Evolutionary conservation across 2,113 vertebrate genomes (phyloP), one percentile per base, ranked within the genome.

Genomic region (Oncorhynchus mykiss): DNA sequence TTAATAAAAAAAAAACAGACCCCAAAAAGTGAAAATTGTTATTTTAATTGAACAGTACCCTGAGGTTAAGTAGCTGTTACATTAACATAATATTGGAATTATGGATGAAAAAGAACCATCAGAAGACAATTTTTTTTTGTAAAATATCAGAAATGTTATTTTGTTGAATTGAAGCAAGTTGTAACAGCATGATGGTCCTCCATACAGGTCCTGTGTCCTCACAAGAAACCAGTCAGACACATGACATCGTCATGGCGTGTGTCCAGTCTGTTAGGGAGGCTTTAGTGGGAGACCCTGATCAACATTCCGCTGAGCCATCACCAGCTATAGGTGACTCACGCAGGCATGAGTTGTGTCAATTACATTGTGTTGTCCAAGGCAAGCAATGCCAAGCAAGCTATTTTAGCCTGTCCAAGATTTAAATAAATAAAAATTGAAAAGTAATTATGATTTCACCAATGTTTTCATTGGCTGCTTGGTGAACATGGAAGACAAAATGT

Each of bases 1-100:
- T 45, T n/a, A 84, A 80, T 51, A 81, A 86, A 2, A 59, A 2
- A 59, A 45, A 51, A 80, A 83, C 34, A 80, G 85, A 75, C 72
- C 75, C 45, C 72, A 78, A 25, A 22, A 22, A 86, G 84, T 72
- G 83, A 89, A 90, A 90, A 83, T 68, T 0, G 76, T 78, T 18
- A 66, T 82, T 91, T 88, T 88, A 82, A 87, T 88, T 84, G 0
- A 86, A 87, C 78, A 79, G 65, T 85, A 86, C 77, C 86, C 85
- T 88, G 84, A 88, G 88, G 82, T 82, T 88, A 84, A 81, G 73
- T 80, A 82, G 86, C 77, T 78, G 87, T 86, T 86, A 87, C 87
- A 86, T 69, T 79, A 81, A 82, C 8, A 45, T 45, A 45, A 45
- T 45, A 84, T 78, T 83, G 80, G 79, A 79, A 81, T 85, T 87